These are phyloP conservation scores for Micropterix aruncella DNA, from an alignment of 2,888 invertebrate species.

Conservation along the genomic window DNA sequence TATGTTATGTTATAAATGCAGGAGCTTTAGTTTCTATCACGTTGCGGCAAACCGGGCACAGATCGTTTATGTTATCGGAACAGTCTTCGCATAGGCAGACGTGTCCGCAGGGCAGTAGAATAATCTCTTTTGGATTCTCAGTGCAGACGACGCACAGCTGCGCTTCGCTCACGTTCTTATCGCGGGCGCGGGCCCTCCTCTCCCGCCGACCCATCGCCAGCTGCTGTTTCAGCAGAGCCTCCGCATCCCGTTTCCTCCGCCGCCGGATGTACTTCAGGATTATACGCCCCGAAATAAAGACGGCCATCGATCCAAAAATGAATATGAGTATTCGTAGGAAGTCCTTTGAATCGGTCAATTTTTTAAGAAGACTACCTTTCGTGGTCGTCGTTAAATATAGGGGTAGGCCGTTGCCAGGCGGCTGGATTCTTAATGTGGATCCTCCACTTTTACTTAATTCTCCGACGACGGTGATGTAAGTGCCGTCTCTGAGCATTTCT, in stretches of 20 bases:
- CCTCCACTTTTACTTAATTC: constrained; percentile 53
- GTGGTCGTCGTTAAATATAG: constrained; percentile 71
- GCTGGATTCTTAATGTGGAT: constrained; percentile 52
- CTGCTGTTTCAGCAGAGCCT: constrained; percentile 43
- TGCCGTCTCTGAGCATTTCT: constrained; percentile 70
- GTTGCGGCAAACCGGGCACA: constrained; percentile 71
- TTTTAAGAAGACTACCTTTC: constrained; percentile 56
- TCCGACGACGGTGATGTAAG: constrained; percentile 67
- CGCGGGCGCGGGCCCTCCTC: constrained; percentile 48
- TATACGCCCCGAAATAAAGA: constrained; percentile 34
- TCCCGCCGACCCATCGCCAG: constrained; percentile 51
- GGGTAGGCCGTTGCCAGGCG: constrained; percentile 54
- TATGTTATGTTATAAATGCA: constrained; percentile 54
- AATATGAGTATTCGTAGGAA: constrained; percentile 45
- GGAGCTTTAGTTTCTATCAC: constrained; percentile 54
- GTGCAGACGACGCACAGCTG: constrained; percentile 78
- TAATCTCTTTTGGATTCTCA: constrained; percentile 74
- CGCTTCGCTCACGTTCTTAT: constrained; percentile 44
- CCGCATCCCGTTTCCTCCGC: constrained; percentile 34
- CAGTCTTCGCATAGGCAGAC: constrained; percentile 85
- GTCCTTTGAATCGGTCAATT: constrained; percentile 54
- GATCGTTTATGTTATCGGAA: constrained; percentile 49
- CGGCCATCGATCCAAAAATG: constrained; percentile 40
- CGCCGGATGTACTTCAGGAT: constrained; percentile 35
- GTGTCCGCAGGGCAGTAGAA: constrained; percentile 80